These are phyloP conservation scores for Hippocampus barbouri DNA, from an alignment of 2,113 vertebrate genomes.

Conservation along the genomic window DNA sequence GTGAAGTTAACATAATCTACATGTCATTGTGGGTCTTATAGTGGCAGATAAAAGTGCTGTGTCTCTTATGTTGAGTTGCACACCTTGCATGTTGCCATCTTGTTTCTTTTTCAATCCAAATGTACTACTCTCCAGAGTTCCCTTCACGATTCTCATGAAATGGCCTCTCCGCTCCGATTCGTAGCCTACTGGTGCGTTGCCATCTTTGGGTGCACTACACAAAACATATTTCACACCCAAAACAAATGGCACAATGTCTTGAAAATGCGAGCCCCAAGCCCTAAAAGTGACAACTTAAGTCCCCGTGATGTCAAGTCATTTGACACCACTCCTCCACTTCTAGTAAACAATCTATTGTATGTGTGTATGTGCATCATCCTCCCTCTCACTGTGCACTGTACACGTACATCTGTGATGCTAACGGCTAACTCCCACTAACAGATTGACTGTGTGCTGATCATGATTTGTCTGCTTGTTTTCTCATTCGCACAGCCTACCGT, in stretches of 20 bases:
- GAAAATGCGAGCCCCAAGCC: not conserved
- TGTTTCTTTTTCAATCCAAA: too few species aligned
- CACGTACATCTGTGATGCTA: conserved; percentile 59
- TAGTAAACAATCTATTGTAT: conserved; percentile 33
- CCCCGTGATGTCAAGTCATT: not conserved
- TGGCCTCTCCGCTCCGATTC: not conserved
- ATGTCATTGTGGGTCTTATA: too few species aligned
- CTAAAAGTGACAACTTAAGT: not conserved
- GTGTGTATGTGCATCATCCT: conserved; percentile 55
- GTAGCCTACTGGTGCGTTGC: not conserved
- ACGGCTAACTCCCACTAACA: conserved; percentile 46
- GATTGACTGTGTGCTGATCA: conserved; percentile 51
- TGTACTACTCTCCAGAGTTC: too few species aligned
- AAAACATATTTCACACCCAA: not conserved
- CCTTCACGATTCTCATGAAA: not conserved
- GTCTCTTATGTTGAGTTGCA: too few species aligned
- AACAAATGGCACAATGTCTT: not conserved
- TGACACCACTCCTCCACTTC: not conserved
- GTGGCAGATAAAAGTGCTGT: too few species aligned
- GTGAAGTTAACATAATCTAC: too few species aligned
- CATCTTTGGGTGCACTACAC: not conserved
- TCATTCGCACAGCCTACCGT: not conserved
- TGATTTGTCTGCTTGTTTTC: conserved; percentile 4
- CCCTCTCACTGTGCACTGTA: conserved; percentile 56
- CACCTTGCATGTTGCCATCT: too few species aligned